Conservation (phyloP, 2,888 invertebrate species). For the Pteria penguin region DNA sequence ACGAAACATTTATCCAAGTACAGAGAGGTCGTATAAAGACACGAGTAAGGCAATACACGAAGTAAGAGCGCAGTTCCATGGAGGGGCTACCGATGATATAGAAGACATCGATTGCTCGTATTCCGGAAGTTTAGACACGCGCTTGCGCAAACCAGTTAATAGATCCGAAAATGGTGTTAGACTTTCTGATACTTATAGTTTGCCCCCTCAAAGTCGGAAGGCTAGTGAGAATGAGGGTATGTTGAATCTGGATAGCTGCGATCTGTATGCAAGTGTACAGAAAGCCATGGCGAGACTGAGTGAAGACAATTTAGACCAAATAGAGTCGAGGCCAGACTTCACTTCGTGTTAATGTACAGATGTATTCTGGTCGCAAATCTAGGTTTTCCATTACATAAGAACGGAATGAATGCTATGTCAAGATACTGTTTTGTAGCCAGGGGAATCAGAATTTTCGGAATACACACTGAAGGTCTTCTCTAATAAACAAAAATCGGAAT, state of each 20-base stretch:
- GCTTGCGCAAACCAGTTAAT: constrained; percentile 13
- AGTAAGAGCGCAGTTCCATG: constrained; percentile 22
- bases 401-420: no score
- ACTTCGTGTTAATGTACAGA: neutral
- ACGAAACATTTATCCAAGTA: constrained; percentile 23
- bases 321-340: neutral
- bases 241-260: neutral
- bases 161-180: neutral
- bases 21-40: constrained; percentile 20
- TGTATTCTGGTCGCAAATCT: no score
- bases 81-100: neutral
- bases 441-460: no score
- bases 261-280: constrained; percentile 19
- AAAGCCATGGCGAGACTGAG: constrained; percentile 1
- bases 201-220: constrained; percentile 4
- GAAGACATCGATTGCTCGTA: neutral
- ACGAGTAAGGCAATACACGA: constrained; percentile 34
- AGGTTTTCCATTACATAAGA: no score
- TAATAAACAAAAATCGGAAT: no score
- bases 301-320: constrained; percentile 8
- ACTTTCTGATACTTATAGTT: constrained; percentile 22
- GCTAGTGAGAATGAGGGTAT: neutral
- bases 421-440: no score
- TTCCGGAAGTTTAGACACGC: constrained; percentile 1
- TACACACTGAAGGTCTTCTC: no score